Percentiles rank a stretch among this genome's conserved stretches.
These are phyloP conservation scores for Galaxias olidus DNA, from an alignment of 2,797 vertebrate genomes.

Conservation along the genomic window DNA sequence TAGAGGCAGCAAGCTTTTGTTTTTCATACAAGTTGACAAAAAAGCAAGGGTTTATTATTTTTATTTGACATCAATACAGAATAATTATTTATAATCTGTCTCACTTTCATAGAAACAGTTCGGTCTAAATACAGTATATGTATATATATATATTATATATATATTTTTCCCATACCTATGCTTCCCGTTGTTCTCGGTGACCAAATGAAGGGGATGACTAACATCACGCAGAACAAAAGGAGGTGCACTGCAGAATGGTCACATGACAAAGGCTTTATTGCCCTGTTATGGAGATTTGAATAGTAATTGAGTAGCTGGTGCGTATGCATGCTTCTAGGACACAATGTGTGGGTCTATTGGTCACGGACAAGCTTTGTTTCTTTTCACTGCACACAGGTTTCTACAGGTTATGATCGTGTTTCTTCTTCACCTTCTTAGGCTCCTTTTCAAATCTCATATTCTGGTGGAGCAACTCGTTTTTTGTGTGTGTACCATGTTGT, in stretches of 20 bases:
- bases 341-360: slow-evolving; percentile 64
- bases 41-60: too few relatives aligned
- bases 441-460: too few relatives aligned
- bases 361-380: slow-evolving; percentile 54
- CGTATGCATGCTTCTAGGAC: slow-evolving; percentile 62
- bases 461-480: not conserved
- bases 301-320: slow-evolving; percentile 74
- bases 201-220: slow-evolving; percentile 23
- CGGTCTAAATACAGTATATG: too few relatives aligned
- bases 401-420: slow-evolving; percentile 40
- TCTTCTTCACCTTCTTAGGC: too few relatives aligned
- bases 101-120: too few relatives aligned
- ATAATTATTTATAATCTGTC: too few relatives aligned
- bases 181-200: not conserved
- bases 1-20: too few relatives aligned
- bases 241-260: slow-evolving; percentile 69
- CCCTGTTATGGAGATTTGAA: slow-evolving; percentile 74
- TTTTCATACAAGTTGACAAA: too few relatives aligned
- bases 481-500: not conserved
- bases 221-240: slow-evolving; percentile 62
- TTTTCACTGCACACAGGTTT: slow-evolving; percentile 53
- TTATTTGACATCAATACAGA: too few relatives aligned
- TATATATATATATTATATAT: too few relatives aligned
- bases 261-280: slow-evolving; percentile 75
- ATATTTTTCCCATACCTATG: too few relatives aligned